Evolutionary conservation across 2,888 invertebrate genomes (phyloP).

Genomic region (Heliconius erato): DNA sequence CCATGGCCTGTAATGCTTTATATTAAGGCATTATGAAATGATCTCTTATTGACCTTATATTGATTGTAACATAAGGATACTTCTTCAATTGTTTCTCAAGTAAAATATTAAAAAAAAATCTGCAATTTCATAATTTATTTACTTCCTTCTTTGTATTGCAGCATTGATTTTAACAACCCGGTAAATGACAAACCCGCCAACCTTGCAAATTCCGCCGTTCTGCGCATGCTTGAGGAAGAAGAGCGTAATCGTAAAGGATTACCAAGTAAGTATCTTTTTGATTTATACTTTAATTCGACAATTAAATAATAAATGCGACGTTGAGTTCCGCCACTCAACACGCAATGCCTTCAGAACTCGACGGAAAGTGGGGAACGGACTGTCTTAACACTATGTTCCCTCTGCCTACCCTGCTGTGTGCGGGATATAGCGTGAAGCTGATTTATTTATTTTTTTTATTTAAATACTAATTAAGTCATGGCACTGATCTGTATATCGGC

Average conservation of each 20-base stretch:
- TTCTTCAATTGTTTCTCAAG: background rate
- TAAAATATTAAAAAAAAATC: background rate
- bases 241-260: constrained; percentile 89
- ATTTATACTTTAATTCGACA: background rate
- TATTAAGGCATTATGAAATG: background rate
- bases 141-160: constrained; percentile 64
- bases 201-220: constrained; percentile 93
- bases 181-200: constrained; percentile 90
- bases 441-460: too few relatives aligned
- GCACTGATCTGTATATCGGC: background rate
- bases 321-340: too few relatives aligned
- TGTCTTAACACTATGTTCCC: too few relatives aligned
- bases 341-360: too few relatives aligned
- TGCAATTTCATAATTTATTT: background rate
- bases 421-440: background rate
- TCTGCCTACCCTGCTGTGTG: too few relatives aligned
- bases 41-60: background rate
- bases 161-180: constrained; percentile 92
- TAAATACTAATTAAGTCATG: background rate
- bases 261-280: constrained; percentile 83
- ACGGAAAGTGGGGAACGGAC: too few relatives aligned
- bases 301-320: background rate
- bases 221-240: constrained; percentile 94
- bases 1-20: background rate
- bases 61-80: background rate